Conservation (phyloP, 2,888 invertebrate species). For the Lypha dubia region DNA sequence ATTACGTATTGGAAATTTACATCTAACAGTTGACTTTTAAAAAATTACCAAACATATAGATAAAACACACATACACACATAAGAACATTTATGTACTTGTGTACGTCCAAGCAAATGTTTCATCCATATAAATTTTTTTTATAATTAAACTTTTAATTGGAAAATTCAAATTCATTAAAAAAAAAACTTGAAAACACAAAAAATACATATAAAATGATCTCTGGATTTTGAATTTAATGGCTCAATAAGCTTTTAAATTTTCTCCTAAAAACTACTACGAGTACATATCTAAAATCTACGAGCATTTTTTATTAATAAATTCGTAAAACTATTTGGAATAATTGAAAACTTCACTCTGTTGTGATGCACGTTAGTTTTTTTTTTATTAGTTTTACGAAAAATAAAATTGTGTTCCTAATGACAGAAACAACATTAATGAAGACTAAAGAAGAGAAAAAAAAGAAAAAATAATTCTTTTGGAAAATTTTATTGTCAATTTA, state of each 20-base stretch:
- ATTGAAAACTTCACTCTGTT: not conserved
- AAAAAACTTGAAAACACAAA: not conserved
- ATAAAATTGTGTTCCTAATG: constrained; percentile 14
- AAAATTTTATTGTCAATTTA: constrained; percentile 63
- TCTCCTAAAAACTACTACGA: not conserved
- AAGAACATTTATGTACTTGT: too few species aligned
- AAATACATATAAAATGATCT: not conserved
- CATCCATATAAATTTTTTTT: too few species aligned
- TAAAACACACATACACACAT: too few species aligned
- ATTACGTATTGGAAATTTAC: too few species aligned
- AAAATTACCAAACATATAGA: too few species aligned
- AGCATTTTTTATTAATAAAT: not conserved
- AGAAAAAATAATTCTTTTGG: constrained; percentile 44
- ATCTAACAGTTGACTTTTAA: too few species aligned
- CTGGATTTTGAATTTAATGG: not conserved
- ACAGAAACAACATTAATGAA: constrained; percentile 44
- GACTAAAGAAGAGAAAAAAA: too few species aligned
- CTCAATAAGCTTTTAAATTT: not conserved
- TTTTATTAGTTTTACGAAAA: constrained; percentile 39
- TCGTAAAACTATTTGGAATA: not conserved
- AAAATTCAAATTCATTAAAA: not conserved
- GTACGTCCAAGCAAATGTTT: not conserved
- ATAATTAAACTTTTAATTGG: not conserved
- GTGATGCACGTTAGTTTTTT: constrained; percentile 22
- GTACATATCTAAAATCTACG: constrained; percentile 1